Percentiles rank a stretch among this genome's conserved stretches.
These are phyloP conservation scores for Apteryx owenii DNA, from an alignment of 2,113 vertebrate species.

Conservation along the genomic window DNA sequence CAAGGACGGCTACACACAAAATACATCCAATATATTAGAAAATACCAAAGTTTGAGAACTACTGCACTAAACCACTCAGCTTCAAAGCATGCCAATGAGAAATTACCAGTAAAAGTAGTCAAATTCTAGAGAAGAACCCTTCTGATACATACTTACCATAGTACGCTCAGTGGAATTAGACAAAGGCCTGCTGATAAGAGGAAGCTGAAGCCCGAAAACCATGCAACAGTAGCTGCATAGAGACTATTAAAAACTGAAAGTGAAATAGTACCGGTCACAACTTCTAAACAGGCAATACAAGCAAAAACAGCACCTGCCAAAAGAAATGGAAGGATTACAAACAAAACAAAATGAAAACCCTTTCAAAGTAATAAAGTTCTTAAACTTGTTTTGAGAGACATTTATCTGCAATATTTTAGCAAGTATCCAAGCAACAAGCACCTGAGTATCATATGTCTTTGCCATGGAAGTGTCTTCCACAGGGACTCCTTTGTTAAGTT, in stretches of 20 bases:
- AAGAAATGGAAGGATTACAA: slow-evolving; percentile 21
- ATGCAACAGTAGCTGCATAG: slow-evolving; percentile 88
- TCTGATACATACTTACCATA: slow-evolving; percentile 82
- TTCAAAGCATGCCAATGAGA: neutral
- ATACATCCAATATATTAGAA: neutral
- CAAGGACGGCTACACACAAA: neutral
- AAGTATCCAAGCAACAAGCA: neutral
- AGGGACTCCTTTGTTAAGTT: neutral
- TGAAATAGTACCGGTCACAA: slow-evolving; percentile 74
- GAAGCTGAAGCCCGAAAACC: slow-evolving; percentile 90
- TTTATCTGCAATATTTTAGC: neutral
- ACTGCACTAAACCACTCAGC: neutral
- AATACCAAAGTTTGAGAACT: neutral
- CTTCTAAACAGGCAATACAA: slow-evolving; percentile 89
- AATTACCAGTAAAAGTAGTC: neutral
- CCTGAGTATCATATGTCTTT: neutral
- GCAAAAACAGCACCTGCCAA: slow-evolving; percentile 91
- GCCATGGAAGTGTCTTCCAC: neutral
- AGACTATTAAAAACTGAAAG: slow-evolving; percentile 81
- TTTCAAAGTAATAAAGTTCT: neutral
- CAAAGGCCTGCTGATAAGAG: slow-evolving; percentile 85
- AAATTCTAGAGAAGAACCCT: neutral
- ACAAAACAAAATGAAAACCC: neutral
- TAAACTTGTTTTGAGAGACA: neutral
- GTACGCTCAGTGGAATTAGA: slow-evolving; percentile 79